Evolutionary conservation across 2,888 invertebrate genomes (phyloP).

Genomic region (Acrobasis consociella): DNA sequence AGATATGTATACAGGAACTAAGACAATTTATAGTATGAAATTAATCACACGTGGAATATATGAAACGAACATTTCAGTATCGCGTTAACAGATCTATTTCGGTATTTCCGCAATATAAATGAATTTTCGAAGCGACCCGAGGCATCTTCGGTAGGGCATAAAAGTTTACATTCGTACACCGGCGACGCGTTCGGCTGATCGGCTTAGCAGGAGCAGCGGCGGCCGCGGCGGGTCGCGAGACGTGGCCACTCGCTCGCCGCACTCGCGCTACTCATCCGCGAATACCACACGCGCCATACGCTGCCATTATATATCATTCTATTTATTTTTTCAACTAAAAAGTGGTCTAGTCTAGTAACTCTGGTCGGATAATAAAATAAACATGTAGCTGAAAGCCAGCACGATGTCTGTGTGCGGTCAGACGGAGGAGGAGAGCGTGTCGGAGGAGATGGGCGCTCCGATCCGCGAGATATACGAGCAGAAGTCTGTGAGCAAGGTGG

Average conservation of each 20-base stretch:
- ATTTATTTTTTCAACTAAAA: slow-evolving; percentile 30
- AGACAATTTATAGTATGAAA: slow-evolving; percentile 14
- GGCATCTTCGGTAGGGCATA: slow-evolving; percentile 50
- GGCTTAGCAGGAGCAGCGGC: slow-evolving; percentile 55
- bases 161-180: slow-evolving; percentile 61
- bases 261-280: slow-evolving; percentile 58
- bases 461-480: slow-evolving; percentile 64
- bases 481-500: slow-evolving; percentile 71
- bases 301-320: slow-evolving; percentile 42
- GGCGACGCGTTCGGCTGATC: slow-evolving; percentile 69
- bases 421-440: slow-evolving; percentile 59
- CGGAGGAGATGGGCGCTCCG: slow-evolving; percentile 56
- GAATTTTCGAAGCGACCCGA: slow-evolving; percentile 39
- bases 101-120: slow-evolving; percentile 46
- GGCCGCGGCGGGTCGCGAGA: slow-evolving; percentile 38
- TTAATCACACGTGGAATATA: slow-evolving; percentile 24
- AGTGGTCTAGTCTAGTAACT: slow-evolving; percentile 32
- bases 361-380: slow-evolving; percentile 32
- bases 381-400: slow-evolving; percentile 48
- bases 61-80: slow-evolving; percentile 26
- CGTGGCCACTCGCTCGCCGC: slow-evolving; percentile 38
- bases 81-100: slow-evolving; percentile 42
- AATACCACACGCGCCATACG: slow-evolving; percentile 56
- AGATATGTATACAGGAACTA: not conserved
- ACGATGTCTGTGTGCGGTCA: slow-evolving; percentile 69